Conservation (phyloP, 2,888 invertebrate species). For the Creontiades dilutus region DNA sequence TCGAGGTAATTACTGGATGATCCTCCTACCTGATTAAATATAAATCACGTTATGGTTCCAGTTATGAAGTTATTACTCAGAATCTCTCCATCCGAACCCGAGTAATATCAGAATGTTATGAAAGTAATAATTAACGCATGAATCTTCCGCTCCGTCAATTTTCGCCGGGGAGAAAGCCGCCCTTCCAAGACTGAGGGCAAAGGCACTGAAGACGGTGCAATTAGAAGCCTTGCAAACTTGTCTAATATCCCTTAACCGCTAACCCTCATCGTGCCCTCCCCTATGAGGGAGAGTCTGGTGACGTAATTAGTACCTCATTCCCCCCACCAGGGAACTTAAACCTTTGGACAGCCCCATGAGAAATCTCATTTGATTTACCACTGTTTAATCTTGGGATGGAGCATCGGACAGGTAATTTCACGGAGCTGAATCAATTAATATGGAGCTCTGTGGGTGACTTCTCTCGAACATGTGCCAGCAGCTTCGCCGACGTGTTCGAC, state of each 20-base stretch:
- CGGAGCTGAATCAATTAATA: background rate
- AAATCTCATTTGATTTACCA: constrained; percentile 24
- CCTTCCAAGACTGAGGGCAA: background rate
- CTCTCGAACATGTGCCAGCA: no score
- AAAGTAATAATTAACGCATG: constrained; percentile 64
- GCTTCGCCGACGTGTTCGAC: no score
- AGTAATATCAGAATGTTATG: constrained; percentile 62
- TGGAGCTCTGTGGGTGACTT: no score
- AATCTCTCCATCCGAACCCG: background rate
- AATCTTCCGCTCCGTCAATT: constrained; percentile 63
- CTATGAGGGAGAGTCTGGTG: constrained; percentile 11
- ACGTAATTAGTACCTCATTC: constrained; percentile 32
- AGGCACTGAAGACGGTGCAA: constrained; percentile 34
- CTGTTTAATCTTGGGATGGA: constrained; percentile 15
- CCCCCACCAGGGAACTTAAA: background rate
- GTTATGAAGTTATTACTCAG: constrained; percentile 52
- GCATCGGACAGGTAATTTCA: background rate
- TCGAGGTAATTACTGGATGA: constrained; percentile 25
- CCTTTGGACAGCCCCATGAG: constrained; percentile 12
- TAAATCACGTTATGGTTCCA: constrained; percentile 17
- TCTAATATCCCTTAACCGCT: constrained; percentile 35
- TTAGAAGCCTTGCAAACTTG: constrained; percentile 41
- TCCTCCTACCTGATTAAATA: constrained; percentile 36
- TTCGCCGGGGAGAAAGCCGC: background rate
- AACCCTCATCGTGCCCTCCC: constrained; percentile 25